Conservation (phyloP, 2,797 vertebrate species). For the Cirrhinus molitorella region DNA sequence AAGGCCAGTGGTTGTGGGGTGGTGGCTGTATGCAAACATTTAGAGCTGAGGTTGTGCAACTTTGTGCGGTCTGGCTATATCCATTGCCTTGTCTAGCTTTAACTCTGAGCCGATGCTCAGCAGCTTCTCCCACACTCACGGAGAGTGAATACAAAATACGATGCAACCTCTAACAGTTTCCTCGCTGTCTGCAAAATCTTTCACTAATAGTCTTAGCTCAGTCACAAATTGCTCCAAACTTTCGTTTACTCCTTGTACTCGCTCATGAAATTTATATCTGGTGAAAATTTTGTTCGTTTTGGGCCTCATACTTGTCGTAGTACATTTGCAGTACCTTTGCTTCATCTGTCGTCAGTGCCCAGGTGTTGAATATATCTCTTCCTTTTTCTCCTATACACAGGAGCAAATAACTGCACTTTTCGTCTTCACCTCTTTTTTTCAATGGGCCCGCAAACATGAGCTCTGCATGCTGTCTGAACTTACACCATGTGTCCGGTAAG, state of each 20-base stretch:
- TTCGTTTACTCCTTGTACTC: background rate
- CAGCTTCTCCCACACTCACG: too few species aligned
- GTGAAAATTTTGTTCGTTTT: background rate
- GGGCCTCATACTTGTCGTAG: background rate
- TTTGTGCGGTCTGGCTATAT: too few species aligned
- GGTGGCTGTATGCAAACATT: too few species aligned
- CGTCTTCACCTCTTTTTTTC: background rate
- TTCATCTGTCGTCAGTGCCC: background rate
- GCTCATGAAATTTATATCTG: background rate
- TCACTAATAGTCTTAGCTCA: background rate
- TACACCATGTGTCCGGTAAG: too few species aligned
- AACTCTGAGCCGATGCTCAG: too few species aligned
- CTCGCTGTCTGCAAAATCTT: background rate
- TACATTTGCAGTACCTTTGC: background rate
- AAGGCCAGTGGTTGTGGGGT: too few species aligned
- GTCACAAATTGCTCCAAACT: background rate
- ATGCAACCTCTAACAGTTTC: background rate
- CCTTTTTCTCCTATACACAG: slow-evolving; percentile 36
- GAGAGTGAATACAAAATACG: background rate
- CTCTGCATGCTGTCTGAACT: too few species aligned
- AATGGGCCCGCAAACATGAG: too few species aligned
- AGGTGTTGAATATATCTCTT: slow-evolving; percentile 28
- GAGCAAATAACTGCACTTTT: slow-evolving; percentile 34
- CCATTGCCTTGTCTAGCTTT: too few species aligned
- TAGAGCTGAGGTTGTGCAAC: too few species aligned